These are phyloP conservation scores for Heliconius melpomene DNA, from an alignment of 1,140 invertebrate species.

Conservation along the genomic window DNA sequence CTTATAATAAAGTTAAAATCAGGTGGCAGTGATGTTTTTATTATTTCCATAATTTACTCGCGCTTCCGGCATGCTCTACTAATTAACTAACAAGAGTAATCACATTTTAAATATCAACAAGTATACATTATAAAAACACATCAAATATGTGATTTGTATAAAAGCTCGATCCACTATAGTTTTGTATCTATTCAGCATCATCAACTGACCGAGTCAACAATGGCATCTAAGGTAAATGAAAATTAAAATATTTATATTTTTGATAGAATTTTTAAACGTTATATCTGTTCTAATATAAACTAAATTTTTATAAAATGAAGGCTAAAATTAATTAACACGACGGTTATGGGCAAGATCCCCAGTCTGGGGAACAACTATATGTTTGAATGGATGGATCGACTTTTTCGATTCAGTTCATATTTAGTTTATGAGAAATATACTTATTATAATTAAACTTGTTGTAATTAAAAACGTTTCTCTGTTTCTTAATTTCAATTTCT, in stretches of 20 bases:
- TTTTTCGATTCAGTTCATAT: too few relatives aligned
- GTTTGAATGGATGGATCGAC: too few relatives aligned
- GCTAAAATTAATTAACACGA: too few relatives aligned
- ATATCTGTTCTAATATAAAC: background rate
- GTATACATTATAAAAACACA: conserved; percentile 20
- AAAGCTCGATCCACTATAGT: conserved; percentile 52
- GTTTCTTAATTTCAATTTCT: conserved; percentile 17
- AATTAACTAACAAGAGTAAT: conserved; percentile 10
- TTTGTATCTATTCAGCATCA: conserved; percentile 65
- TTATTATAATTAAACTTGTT: too few relatives aligned
- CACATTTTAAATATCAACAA: conserved; percentile 21
- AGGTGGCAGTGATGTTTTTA: background rate
- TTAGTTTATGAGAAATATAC: too few relatives aligned
- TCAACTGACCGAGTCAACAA: conserved; percentile 58
- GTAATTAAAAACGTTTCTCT: background rate
- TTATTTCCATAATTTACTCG: conserved; percentile 7
- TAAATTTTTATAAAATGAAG: too few relatives aligned
- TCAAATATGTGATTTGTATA: conserved; percentile 48
- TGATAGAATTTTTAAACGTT: background rate
- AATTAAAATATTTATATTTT: background rate
- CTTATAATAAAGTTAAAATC: background rate
- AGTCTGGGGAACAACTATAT: too few relatives aligned
- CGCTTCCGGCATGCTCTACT: conserved; percentile 9
- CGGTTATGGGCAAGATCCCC: too few relatives aligned
- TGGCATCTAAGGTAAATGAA: conserved; percentile 57